phyloP scores from a whole-genome alignment of 1,140 invertebrate genomes.

The Andrena cerasifolii region DNA sequence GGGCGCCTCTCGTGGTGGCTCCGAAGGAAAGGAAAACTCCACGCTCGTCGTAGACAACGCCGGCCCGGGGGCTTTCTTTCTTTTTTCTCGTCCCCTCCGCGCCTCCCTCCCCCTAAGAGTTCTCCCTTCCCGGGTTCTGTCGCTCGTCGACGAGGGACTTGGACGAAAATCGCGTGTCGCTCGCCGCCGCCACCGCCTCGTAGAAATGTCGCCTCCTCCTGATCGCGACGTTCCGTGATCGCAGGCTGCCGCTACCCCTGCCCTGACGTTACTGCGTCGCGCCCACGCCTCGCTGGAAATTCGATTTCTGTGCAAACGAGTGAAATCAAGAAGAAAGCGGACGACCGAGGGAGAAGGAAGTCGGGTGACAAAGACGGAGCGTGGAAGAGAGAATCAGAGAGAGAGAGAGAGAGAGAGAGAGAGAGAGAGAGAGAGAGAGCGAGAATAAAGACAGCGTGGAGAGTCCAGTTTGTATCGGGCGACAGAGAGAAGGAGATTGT shows the following conservation, averaged over 20 bases:
- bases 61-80: constrained; percentile 14
- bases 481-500: constrained; percentile 11
- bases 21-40: constrained; percentile 40
- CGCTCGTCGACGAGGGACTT: background rate
- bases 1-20: constrained; percentile 22
- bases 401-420: background rate
- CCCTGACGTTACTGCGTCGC: background rate
- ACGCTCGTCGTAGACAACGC: constrained; percentile 18
- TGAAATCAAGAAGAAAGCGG: constrained; percentile 50
- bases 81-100: background rate
- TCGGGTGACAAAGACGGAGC: background rate
- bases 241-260: constrained; percentile 16
- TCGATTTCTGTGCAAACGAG: constrained; percentile 52
- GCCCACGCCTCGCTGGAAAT: constrained; percentile 42
- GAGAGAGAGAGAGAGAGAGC: constrained; percentile 22
- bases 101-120: background rate
- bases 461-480: background rate
- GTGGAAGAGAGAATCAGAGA: background rate
- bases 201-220: constrained; percentile 46
- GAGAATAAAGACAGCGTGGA: background rate
- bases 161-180: constrained; percentile 49
- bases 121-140: too few relatives aligned
- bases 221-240: constrained; percentile 45
- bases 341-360: too few relatives aligned
- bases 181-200: constrained; percentile 18